Evolutionary conservation across 2,888 invertebrate species (phyloP), one percentile per base, ranked within the genome.

Genomic region (Ectemnius cavifrons): DNA sequence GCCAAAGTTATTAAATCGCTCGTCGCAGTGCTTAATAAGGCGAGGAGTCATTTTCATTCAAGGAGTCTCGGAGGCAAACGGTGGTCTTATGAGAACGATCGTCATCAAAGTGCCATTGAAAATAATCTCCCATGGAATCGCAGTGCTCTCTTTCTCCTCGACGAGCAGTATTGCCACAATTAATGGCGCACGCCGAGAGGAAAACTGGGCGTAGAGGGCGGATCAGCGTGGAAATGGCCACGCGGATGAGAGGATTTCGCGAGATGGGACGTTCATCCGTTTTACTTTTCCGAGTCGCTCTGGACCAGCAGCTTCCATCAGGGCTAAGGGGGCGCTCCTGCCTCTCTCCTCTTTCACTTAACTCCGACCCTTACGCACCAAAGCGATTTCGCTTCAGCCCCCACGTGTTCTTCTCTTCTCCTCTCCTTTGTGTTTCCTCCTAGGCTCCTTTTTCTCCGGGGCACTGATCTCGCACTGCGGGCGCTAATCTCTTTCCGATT

Each of bases 161-260:
- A 8, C 37, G 8, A 8, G 11, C 8, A 2, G 37, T 37, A 72
- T 66, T 70, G 52, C 63, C 66, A 70, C 76, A 74, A 79, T 81
- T 81, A 81, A 82, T 71, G 80, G 72, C 69, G 77, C 63, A 82
- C 82, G 80, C 80, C 74, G 74, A 63, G 37, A 37, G 67, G 60
- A 68, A 71, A 82, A 75, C 71, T 76, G 57, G 11, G 57, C 8
- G n/a, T 52, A 14, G 52, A 58, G 52, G 74, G 28, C 61, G 78
- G 74, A 74, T 73, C 79, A 70, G 60, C 61, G 72, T 73, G 60
- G 67, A 60, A 80, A 83, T 79, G 80, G 78, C 79, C 81, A 81
- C 73, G 78, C 76, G 84, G 84, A 86, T 84, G 86, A 87, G 88
- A 86, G 86, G 87, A 87, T 88, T 88, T 86, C 74, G 72, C 74